Evolutionary conservation across 2,797 vertebrate genomes (phyloP).

Genomic region (Sebastes cheni): DNA sequence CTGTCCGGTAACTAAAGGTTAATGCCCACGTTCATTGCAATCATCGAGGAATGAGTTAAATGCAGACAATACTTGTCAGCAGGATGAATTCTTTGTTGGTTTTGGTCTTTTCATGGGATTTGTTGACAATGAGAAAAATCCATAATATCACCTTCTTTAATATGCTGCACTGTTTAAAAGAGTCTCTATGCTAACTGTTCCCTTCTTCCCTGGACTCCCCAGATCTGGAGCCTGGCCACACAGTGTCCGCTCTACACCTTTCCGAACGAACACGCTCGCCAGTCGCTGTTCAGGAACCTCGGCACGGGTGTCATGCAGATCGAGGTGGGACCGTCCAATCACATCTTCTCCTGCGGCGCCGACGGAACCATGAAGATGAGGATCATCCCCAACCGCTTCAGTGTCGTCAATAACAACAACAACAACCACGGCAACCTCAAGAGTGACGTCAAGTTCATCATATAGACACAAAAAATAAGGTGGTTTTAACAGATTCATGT

Average conservation of each 20-base stretch:
- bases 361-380: constrained; percentile 99
- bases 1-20: too few species aligned
- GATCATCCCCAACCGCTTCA: constrained; percentile 89
- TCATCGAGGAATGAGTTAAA: background rate
- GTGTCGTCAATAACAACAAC: constrained; percentile 68
- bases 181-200: background rate
- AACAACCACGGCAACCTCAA: constrained; percentile 83
- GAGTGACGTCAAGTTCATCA: constrained; percentile 91
- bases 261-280: constrained; percentile 92
- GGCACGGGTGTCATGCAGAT: constrained; percentile 99
- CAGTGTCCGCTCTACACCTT: constrained; percentile 91
- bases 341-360: constrained; percentile 97
- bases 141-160: background rate
- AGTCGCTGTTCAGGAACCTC: constrained; percentile 98
- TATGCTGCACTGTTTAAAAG: background rate
- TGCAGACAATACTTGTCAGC: background rate
- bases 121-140: background rate
- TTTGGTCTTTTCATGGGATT: too few species aligned
- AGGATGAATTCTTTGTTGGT: background rate
- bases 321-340: constrained; percentile 91
- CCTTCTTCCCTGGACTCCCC: background rate
- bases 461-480: constrained; percentile 68
- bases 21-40: background rate
- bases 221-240: constrained; percentile 91
- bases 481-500: background rate